Evolutionary conservation across 2,888 invertebrate genomes (phyloP), one percentile per base, ranked within the genome.

Genomic region (Tortrix viridana): DNA sequence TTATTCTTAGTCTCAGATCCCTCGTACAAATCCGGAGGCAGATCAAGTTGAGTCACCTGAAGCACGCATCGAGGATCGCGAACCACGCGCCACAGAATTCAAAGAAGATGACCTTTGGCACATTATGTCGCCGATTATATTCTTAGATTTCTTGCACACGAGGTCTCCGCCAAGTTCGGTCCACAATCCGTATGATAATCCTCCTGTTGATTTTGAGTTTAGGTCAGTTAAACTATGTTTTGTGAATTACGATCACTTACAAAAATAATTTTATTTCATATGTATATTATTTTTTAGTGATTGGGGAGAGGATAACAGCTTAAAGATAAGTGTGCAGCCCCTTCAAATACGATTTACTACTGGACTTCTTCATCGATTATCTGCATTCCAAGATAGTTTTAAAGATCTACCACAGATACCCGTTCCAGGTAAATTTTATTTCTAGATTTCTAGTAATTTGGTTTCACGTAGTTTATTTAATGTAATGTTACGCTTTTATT

Each of bases 141-240:
- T 70, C 52, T 3, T 87, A 0, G 81, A 87, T 43, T 85, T 77
- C 54, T 65, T 58, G 1, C 90, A 87, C 67, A 83, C 85, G n/a
- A 75, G 90, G 1, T 69, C 84, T 12, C 84, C 89, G 5, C 77
- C 83, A 0, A 56, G 68, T 1, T 54, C 66, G 0, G 47, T 62
- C 26, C 65, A 52, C 2, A 85, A 88, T 55, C 86, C 89, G 0
- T 89, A 85, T 44, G 88, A 88, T 0, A 81, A 81, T 49, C 85
- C 89, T 5, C 90, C 90, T 0, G 56, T 57, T 0, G 82, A 89
- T 65, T 90, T 89, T 65, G 74, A 90, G 62, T 87, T 88, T 56
- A 91, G 91, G 91, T 90, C 54, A 69, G 60, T 60, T 26, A 23
- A 5, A 20, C 14, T 12, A 22, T 9, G 9, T n/a, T 32, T 52